Conservation (phyloP, 2,888 invertebrate genomes). For the Trachelus stipa region DNA sequence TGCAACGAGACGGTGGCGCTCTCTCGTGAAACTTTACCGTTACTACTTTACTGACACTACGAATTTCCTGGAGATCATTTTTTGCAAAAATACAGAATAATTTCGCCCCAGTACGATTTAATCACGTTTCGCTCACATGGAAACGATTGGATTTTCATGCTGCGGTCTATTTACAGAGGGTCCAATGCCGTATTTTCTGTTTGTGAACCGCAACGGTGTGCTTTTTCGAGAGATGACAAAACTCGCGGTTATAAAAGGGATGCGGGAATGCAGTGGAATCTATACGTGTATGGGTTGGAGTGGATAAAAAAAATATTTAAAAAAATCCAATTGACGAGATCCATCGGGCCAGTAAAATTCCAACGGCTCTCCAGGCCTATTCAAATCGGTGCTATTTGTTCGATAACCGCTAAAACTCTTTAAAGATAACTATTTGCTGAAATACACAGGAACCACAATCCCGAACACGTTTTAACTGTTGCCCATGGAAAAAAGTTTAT, state of each 20-base stretch:
- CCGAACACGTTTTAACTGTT: neutral
- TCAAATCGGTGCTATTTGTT: slow-evolving; percentile 12
- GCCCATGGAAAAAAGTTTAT: neutral
- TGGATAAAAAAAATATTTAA: no score
- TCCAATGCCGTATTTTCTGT: neutral
- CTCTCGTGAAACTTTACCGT: neutral
- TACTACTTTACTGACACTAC: neutral
- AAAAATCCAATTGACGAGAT: neutral
- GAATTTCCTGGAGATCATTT: neutral
- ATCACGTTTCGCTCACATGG: slow-evolving; percentile 9
- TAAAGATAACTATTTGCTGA: slow-evolving; percentile 1
- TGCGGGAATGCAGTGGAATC: neutral
- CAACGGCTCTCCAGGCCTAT: neutral
- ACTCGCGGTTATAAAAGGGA: neutral
- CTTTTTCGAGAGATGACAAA: neutral
- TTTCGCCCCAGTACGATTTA: neutral
- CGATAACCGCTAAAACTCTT: slow-evolving; percentile 5
- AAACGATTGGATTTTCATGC: slow-evolving; percentile 9
- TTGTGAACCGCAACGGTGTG: slow-evolving; percentile 8
- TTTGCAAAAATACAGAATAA: neutral
- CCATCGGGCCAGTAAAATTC: slow-evolving; percentile 8
- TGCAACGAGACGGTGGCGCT: neutral
- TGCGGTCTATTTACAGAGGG: slow-evolving; percentile 7
- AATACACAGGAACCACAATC: neutral
- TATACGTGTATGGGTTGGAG: no score